Evolutionary conservation across 2,888 invertebrate genomes (phyloP).

Genomic region (Pimpla rufipes): DNA sequence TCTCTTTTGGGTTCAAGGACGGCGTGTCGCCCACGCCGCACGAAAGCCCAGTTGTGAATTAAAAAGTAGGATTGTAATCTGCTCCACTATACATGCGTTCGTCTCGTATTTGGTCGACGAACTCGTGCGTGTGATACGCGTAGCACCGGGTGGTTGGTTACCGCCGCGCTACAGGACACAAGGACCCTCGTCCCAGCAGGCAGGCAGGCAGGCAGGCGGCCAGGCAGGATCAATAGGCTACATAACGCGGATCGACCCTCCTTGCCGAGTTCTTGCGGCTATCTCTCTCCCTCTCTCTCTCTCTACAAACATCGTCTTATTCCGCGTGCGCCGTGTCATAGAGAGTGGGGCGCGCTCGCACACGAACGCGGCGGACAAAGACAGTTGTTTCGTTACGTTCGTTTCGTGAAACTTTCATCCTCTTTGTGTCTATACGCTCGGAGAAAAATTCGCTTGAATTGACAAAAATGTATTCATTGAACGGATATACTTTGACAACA

Average conservation of each 20-base stretch:
- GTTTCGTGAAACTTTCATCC: not conserved
- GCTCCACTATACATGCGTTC: too few relatives aligned
- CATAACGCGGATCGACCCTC: conserved; percentile 75
- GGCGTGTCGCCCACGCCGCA: too few relatives aligned
- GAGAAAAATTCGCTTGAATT: too few relatives aligned
- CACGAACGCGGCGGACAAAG: conserved; percentile 7
- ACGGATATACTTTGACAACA: too few relatives aligned
- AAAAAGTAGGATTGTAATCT: too few relatives aligned
- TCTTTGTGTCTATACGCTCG: too few relatives aligned
- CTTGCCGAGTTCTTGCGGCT: conserved; percentile 66
- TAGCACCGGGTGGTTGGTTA: conserved; percentile 21
- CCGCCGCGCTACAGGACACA: conserved; percentile 44
- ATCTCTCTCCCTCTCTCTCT: conserved; percentile 26
- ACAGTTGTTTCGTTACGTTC: not conserved
- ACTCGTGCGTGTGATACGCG: conserved; percentile 14
- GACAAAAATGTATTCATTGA: too few relatives aligned
- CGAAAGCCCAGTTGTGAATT: too few relatives aligned
- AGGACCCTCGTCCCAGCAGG: conserved; percentile 61
- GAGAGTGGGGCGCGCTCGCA: conserved; percentile 9
- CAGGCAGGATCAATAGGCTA: conserved; percentile 77
- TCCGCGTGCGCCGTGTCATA: conserved; percentile 9
- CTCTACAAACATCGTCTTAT: conserved; percentile 4
- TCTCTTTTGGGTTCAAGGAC: too few relatives aligned
- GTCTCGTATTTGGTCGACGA: not conserved
- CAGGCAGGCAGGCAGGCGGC: not conserved